Base-by-base conservation (phyloP, 2,888 invertebrate species). In the Tribolium freemani region DNA sequence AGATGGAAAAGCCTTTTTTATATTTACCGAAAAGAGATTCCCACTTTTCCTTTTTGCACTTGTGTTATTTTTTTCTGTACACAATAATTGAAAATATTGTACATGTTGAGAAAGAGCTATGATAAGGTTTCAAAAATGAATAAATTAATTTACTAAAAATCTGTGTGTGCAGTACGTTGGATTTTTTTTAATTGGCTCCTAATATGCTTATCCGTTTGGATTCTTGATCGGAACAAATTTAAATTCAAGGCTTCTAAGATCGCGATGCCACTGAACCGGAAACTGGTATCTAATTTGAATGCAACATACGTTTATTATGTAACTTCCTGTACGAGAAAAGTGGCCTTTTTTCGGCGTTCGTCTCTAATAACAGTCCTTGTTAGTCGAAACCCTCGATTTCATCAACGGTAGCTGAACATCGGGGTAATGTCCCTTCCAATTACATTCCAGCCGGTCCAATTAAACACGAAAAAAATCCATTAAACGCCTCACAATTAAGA, bases 401-500 rank as follows among this genome's bases (percentile, higher is more conserved):
- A n/a, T 9, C 58, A 50, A 61, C 61, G 50, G 61, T 50, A 61
- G 61, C 61, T 50, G 50, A 10, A 50, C 61, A 61, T 48, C 61
- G 48, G 63, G 38, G 13, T 63, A 63, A 63, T 63, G 63, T 54
- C 67, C 67, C 31, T 30, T 54, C 46, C 56, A 56, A 67, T 67
- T 67, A 67, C 61, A 50, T 46, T 63, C 51, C 51, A 11, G 51
- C 50, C 16, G 21, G 53, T 21, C 64, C 67, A 67, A 67, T 67
- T 67, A 67, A 56, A 46, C 50, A 44, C 13, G 48, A 56, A 44
- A 67, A 56, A 67, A 67, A 26, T 20, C 66, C 30, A 21, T 66
- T 66, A 54, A 70, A 63, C 48, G 63, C 61, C 51, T 26, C 30
- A 54, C 54, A 70, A 69, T 69, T 61, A 69, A 69, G 69, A 69